Evolutionary conservation across 2,113 vertebrate species (phyloP), one percentile per base, ranked within the genome.

Genomic region (Trogon surrucura): DNA sequence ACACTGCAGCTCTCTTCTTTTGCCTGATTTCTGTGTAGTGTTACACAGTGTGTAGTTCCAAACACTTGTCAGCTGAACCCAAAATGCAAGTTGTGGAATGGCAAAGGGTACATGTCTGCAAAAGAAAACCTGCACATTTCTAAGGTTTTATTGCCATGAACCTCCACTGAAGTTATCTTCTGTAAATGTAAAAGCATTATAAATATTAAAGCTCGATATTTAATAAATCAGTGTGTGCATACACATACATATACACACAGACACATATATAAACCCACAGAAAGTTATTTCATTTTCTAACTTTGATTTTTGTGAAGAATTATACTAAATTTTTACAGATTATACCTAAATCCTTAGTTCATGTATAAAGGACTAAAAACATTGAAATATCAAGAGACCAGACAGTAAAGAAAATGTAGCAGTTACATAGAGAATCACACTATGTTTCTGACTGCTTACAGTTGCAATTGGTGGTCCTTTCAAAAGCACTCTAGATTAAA

Each of bases 401-500:
- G 6, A 47, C 1, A 11, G 12, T 34, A 62, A 23, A 85, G n/a
- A 75, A 73, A 64, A 82, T n/a, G 10, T 44, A 25, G 14, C 0
- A 0, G n/a, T 54, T 80, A n/a, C n/a, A 4, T 12, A 71, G 10
- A 32, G 57, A 61, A 60, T 30, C 27, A 14, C 8, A 26, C 8
- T 51, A 4, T 18, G 7, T 74, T 92, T 70, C 64, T 93, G 47
- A 91, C 83, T 80, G 91, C 34, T 78, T 51, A 47, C 20, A 58
- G 16, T 0, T 36, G 32, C 69, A 65, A 45, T 8, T 32, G 38
- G 13, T 71, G 22, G 38, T 85, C 93, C 69, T 84, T 88, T 66
- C 66, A 51, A 36, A 91, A 80, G 26, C 41, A 77, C 66, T 92
- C 30, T 29, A 85, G 74, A 79, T 69, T 65, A 92, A 93, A 96